Evolutionary conservation across 23 tunicate species (phyloP).

Genomic region (Clavelina lepadiformis): DNA sequence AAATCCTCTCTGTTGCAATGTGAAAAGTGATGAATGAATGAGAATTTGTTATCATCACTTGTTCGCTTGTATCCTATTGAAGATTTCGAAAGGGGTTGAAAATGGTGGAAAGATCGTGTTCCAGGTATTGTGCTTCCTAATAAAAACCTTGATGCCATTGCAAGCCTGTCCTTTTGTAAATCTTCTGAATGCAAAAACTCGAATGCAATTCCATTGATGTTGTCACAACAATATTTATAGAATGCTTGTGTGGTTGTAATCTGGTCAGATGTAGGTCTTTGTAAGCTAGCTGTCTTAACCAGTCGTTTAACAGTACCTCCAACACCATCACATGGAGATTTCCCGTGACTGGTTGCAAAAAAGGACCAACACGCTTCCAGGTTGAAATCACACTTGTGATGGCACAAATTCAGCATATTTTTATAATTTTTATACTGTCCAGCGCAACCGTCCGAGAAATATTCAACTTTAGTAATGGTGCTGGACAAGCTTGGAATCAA

Average conservation of each 20-base stretch:
- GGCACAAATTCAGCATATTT: slow-evolving; percentile 29
- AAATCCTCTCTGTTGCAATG: slow-evolving; percentile 2
- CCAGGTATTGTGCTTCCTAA: slow-evolving; percentile 23
- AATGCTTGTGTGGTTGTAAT: slow-evolving; percentile 11
- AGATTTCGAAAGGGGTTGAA: slow-evolving; percentile 1
- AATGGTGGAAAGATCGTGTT: slow-evolving; percentile 16
- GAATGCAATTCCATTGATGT: slow-evolving; percentile 14
- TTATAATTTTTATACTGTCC: slow-evolving; percentile 34
- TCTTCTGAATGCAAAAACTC: slow-evolving; percentile 9
- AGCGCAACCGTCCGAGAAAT: slow-evolving; percentile 35
- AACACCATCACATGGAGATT: slow-evolving; percentile 28
- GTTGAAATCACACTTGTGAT: slow-evolving; percentile 25
- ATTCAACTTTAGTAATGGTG: slow-evolving; percentile 12
- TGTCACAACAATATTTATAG: slow-evolving; percentile 7
- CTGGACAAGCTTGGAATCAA: not conserved
- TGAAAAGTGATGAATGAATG: slow-evolving; percentile 13
- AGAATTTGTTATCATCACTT: not conserved
- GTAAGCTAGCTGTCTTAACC: slow-evolving; percentile 11
- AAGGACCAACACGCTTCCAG: slow-evolving; percentile 31
- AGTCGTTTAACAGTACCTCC: slow-evolving; percentile 12
- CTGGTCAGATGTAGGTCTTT: slow-evolving; percentile 16
- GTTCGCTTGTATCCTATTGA: not conserved
- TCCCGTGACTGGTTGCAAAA: slow-evolving; percentile 44
- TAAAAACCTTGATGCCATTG: slow-evolving; percentile 13
- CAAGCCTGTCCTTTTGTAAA: not conserved